Conservation (phyloP, 1,140 invertebrate species). For the Ceratina australensis region DNA sequence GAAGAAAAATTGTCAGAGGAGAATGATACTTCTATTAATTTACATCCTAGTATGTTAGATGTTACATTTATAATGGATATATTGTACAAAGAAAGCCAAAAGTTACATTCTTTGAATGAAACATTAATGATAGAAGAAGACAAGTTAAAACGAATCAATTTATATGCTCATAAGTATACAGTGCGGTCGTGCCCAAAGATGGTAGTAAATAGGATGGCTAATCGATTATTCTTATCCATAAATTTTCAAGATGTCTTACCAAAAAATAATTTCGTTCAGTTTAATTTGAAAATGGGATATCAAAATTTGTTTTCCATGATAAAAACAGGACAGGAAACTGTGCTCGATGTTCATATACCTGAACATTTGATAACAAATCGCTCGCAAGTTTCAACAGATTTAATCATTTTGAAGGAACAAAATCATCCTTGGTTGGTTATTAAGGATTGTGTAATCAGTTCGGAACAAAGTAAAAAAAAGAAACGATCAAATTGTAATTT, state of each 20-base stretch:
- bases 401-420: constrained; percentile 64
- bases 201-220: constrained; percentile 53
- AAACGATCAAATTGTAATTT: constrained; percentile 51
- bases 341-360: constrained; percentile 62
- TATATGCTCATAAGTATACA: constrained; percentile 65
- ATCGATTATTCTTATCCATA: constrained; percentile 53
- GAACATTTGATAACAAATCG: constrained; percentile 42
- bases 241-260: constrained; percentile 66
- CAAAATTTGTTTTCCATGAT: constrained; percentile 66
- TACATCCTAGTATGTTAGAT: constrained; percentile 65
- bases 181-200: constrained; percentile 60
- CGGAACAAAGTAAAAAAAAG: constrained; percentile 45
- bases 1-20: constrained; percentile 22
- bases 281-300: constrained; percentile 53
- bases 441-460: constrained; percentile 65
- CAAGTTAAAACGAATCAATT: constrained; percentile 68
- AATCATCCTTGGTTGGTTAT: constrained; percentile 70
- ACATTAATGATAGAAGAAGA: constrained; percentile 54
- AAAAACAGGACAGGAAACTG: constrained; percentile 53
- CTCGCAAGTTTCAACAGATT: constrained; percentile 58
- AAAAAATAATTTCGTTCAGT: constrained; percentile 55
- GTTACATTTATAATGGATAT: constrained; percentile 59
- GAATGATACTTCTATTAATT: constrained; percentile 45
- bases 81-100: constrained; percentile 63
- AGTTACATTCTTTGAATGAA: constrained; percentile 53